A percentile compares a stretch with the other conserved stretches of the same genome.
Evolutionary conservation across 2,888 invertebrate species (phyloP).

Genomic region (Drosophila meridionalis): DNA sequence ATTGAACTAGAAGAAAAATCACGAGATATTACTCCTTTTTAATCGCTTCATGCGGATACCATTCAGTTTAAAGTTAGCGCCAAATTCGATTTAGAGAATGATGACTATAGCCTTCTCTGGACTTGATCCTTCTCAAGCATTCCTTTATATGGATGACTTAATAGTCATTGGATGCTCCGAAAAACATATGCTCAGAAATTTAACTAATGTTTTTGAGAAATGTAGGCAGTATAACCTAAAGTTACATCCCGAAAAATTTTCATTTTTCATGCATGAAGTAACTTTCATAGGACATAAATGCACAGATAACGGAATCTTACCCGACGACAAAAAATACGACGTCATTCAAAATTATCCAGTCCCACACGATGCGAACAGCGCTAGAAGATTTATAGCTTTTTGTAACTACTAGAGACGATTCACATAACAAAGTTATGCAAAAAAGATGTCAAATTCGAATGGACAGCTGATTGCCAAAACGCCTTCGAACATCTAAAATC

Average conservation of each 20-base stretch:
- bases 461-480: background rate
- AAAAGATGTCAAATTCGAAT: background rate
- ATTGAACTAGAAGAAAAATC: too few species aligned
- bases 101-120: too few species aligned
- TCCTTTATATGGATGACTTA: background rate
- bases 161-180: background rate
- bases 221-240: background rate
- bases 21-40: too few species aligned
- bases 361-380: background rate
- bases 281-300: background rate
- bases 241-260: background rate
- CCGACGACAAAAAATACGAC: background rate
- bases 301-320: background rate
- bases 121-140: too few species aligned
- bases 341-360: background rate
- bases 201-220: background rate
- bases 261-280: background rate
- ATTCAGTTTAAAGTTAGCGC: too few species aligned
- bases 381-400: too few species aligned
- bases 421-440: constrained; percentile 1
- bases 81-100: too few species aligned
- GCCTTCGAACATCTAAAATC: background rate
- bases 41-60: too few species aligned
- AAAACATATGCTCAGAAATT: background rate
- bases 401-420: too few species aligned